phyloP scores from a whole-genome alignment of 2,113 vertebrate genomes.

The Centropus unirufus region DNA sequence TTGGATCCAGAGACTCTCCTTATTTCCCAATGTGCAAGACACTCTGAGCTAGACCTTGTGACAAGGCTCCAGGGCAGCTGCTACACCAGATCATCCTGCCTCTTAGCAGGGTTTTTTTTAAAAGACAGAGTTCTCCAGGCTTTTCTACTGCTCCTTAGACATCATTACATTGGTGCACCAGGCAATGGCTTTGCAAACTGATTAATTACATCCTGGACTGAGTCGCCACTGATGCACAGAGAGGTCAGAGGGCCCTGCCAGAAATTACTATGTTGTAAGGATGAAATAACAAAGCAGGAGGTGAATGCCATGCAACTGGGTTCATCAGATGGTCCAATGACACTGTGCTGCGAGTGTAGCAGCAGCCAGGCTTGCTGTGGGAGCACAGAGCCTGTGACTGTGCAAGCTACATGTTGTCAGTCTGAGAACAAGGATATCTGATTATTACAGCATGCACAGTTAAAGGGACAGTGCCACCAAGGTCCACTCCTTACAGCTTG shows the following conservation, averaged over 20 bases:
- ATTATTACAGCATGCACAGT: fast-evolving
- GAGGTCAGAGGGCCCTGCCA: neutral
- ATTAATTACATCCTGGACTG: neutral
- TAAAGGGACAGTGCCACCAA: neutral
- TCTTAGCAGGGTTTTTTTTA: neutral
- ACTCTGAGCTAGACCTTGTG: neutral
- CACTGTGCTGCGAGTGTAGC: neutral
- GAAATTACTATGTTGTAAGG: neutral
- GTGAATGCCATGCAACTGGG: neutral
- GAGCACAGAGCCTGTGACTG: fast-evolving
- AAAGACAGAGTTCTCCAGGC: neutral
- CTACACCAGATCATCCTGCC: neutral
- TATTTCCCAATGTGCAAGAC: neutral
- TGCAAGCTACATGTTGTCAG: fast-evolving
- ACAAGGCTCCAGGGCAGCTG: neutral
- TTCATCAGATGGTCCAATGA: neutral
- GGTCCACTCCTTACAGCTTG: neutral
- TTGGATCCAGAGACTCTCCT: neutral
- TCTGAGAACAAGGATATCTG: neutral
- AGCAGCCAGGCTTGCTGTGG: neutral
- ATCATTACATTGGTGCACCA: neutral
- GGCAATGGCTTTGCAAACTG: neutral
- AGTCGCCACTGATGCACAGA: neutral
- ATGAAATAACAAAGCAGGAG: neutral
- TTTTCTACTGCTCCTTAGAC: neutral